phyloP scores from a whole-genome alignment of 2,888 invertebrate genomes.

The Omphaloscelis lunosa region DNA sequence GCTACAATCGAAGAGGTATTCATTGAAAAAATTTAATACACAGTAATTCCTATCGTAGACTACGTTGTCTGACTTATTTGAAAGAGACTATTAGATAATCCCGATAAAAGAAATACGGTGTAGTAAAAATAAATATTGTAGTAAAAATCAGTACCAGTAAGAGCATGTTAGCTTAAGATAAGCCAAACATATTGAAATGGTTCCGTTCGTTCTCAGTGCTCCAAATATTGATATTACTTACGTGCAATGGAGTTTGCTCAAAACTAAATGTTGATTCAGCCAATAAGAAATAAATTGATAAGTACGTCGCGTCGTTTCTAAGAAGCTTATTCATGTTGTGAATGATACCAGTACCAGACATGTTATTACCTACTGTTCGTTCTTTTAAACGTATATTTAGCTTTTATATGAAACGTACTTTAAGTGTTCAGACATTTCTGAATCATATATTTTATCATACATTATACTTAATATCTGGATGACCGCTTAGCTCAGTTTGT shows the following conservation, averaged over 20 bases:
- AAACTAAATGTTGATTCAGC: constrained; percentile 62
- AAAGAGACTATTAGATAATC: constrained; percentile 32
- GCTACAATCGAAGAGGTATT: constrained; percentile 3
- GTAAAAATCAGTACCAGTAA: constrained; percentile 48
- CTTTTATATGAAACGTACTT: constrained; percentile 26
- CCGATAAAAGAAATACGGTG: constrained; percentile 42
- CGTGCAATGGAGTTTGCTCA: constrained; percentile 51
- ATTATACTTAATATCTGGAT: no score
- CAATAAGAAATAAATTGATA: constrained; percentile 59
- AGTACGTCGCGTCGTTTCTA: constrained; percentile 49
- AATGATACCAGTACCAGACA: constrained; percentile 51
- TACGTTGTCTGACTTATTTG: constrained; percentile 37
- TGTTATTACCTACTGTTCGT: constrained; percentile 32
- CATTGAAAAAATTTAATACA: constrained; percentile 23
- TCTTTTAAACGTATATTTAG: constrained; percentile 40
- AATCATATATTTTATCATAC: constrained; percentile 19
- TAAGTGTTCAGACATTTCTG: constrained; percentile 9
- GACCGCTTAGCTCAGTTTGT: no score
- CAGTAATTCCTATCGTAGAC: constrained; percentile 16
- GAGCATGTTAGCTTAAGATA: constrained; percentile 49
- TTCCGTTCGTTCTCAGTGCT: constrained; percentile 38
- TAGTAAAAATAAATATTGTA: constrained; percentile 44
- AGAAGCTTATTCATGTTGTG: constrained; percentile 57
- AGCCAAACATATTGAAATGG: constrained; percentile 53
- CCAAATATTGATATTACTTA: constrained; percentile 54